Percentiles rank a stretch among this genome's conserved stretches.
These are phyloP conservation scores for Drosophila arawakana DNA, from an alignment of 1,140 invertebrate species.

Conservation along the genomic window DNA sequence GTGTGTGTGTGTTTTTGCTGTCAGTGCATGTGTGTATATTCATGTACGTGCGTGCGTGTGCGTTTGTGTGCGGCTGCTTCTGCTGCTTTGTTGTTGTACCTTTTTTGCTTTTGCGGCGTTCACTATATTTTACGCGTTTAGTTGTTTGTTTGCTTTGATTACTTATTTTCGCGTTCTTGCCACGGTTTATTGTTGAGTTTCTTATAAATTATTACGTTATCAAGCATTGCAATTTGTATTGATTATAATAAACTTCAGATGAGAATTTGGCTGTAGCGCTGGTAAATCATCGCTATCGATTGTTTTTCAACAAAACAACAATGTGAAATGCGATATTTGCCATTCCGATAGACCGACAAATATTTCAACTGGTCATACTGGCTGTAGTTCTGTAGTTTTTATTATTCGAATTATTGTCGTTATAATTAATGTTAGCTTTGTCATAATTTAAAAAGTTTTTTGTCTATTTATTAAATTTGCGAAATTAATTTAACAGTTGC, in stretches of 20 bases:
- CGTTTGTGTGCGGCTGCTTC: slow-evolving; percentile 22
- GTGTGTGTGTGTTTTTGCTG: slow-evolving; percentile 40
- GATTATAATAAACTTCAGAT: slow-evolving; percentile 55
- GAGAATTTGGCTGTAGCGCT: slow-evolving; percentile 46
- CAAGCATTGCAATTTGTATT: slow-evolving; percentile 65
- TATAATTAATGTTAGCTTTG: not conserved
- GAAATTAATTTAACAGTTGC: too few species aligned
- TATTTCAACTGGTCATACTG: slow-evolving; percentile 14
- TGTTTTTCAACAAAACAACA: not conserved
- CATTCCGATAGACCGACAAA: slow-evolving; percentile 28
- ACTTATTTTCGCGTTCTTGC: slow-evolving; percentile 28
- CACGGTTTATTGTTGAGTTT: slow-evolving; percentile 30
- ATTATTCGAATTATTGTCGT: not conserved
- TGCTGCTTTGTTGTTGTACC: slow-evolving; percentile 58
- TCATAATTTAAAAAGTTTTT: too few species aligned
- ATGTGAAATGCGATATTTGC: slow-evolving; percentile 31
- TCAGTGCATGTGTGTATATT: slow-evolving; percentile 26
- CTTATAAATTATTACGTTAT: slow-evolving; percentile 50
- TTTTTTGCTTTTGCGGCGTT: slow-evolving; percentile 63
- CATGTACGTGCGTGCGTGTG: slow-evolving; percentile 26
- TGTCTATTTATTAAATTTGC: too few species aligned
- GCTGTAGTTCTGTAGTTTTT: not conserved
- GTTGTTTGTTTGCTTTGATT: slow-evolving; percentile 20
- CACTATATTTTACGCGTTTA: slow-evolving; percentile 24
- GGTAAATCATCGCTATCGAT: slow-evolving; percentile 9